Evolutionary conservation across 2,797 vertebrate genomes (phyloP), one percentile per base, ranked within the genome.

Genomic region (Graptemys geographica): DNA sequence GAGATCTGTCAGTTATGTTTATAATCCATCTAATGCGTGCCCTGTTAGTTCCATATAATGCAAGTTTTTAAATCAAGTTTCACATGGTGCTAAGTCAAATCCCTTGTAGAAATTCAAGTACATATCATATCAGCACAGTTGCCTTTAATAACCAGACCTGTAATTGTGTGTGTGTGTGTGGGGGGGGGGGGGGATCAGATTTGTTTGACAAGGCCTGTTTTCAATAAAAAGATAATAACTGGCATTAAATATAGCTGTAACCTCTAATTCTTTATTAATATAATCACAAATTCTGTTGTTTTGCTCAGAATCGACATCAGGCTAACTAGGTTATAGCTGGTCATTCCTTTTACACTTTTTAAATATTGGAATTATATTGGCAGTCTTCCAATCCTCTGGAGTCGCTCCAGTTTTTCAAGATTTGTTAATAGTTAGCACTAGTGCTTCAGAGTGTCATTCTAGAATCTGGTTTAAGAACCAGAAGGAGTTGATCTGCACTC

Each of bases 381-480:
- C 74, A 93, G 82, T 72, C 74, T 47, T 83, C 27, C 56, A 86
- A 83, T 79, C 15, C 0, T 0, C 53, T 72, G 23, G 8, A 51
- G 11, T 82, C 88, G 78, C 56, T 86, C 23, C 23, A 31, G 81
- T 89, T 89, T 76, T 57, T 74, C 57, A 82, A 53, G 37, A 33
- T 90, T 87, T 76, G 11, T 93, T 57, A 53, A 13, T 84, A 65
- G 12, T 13, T 37, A 88, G 80, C 81, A 55, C 16, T 23, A 56
- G 33, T 3, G 41, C 33, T 83, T 92, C 80, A 52, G 78, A 37
- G 19, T 87, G 52, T 44, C 79, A 85, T 95, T 94, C 86, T 49
- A 88, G 79, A 93, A 91, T 37, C 23, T 47, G 83, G 33, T 52
- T 86, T 27, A 15, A 84, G 90, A 88, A 94, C 93, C 56, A 59